These are phyloP conservation scores for Drosophila sordidula DNA, from an alignment of 2,888 invertebrate species.

Conservation along the genomic window DNA sequence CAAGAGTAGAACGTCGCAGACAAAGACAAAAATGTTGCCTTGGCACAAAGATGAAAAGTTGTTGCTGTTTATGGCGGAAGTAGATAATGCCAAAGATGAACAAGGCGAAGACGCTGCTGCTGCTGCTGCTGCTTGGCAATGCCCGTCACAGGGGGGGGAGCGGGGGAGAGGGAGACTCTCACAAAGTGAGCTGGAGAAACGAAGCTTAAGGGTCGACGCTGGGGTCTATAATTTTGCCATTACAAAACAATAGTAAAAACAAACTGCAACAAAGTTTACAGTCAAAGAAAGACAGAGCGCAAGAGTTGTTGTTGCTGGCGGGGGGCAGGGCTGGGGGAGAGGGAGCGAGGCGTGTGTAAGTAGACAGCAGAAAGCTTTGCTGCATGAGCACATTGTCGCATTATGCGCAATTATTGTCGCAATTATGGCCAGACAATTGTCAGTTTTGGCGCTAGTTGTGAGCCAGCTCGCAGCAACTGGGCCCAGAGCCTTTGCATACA, in stretches of 20 bases:
- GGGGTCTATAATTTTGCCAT: constrained; percentile 81
- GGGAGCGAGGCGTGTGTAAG: constrained; percentile 57
- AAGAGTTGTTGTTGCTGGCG: neutral
- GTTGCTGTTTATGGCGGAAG: constrained; percentile 79
- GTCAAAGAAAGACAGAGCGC: constrained; percentile 11
- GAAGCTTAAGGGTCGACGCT: constrained; percentile 71
- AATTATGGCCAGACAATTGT: constrained; percentile 83
- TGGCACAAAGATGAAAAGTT: constrained; percentile 80
- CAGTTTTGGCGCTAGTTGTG: constrained; percentile 70
- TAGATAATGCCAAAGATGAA: constrained; percentile 79
- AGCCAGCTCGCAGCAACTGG: constrained; percentile 49
- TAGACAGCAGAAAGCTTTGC: constrained; percentile 53
- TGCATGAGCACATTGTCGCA: constrained; percentile 80
- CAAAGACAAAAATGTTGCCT: constrained; percentile 65
- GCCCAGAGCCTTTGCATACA: constrained; percentile 18
- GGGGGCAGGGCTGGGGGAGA: neutral
- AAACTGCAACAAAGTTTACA: constrained; percentile 73
- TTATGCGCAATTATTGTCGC: constrained; percentile 85
- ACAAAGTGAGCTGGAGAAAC: constrained; percentile 47
- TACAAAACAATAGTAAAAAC: constrained; percentile 79
- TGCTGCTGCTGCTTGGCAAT: constrained; percentile 35
- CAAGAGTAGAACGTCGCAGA: constrained; percentile 39
- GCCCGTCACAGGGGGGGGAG: constrained; percentile 42
- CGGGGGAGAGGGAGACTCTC: constrained; percentile 4
- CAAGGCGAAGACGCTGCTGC: constrained; percentile 56